Conservation (phyloP, 2,888 invertebrate genomes). For the Homarus gammarus region DNA sequence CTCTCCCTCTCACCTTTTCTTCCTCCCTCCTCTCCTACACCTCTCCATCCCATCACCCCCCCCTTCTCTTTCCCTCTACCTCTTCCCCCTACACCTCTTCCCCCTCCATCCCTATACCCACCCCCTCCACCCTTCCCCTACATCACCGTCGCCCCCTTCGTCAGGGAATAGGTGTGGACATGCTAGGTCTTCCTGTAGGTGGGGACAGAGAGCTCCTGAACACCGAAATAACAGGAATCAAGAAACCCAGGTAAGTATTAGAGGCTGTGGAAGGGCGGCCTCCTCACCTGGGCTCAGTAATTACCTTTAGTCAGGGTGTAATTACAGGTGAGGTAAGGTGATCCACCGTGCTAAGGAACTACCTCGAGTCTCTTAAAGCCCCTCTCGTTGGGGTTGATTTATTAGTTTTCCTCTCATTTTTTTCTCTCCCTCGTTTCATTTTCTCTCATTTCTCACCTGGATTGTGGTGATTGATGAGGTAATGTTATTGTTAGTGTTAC, state of each 20-base stretch:
- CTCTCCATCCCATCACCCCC: neutral
- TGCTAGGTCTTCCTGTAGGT: neutral
- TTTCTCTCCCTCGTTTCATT: conserved; percentile 11
- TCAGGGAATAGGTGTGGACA: conserved; percentile 15
- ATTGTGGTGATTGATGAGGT: too few species aligned
- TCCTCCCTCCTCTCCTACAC: neutral
- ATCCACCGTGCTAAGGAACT: neutral
- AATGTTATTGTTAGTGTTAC: too few species aligned
- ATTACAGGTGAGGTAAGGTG: conserved; percentile 6
- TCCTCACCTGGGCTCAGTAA: conserved; percentile 44
- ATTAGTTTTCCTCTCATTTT: conserved; percentile 1
- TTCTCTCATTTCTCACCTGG: neutral
- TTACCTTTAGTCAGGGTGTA: conserved; percentile 21
- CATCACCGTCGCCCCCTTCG: neutral
- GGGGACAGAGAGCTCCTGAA: conserved; percentile 20
- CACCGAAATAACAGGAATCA: conserved; percentile 38
- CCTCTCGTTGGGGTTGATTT: too few species aligned
- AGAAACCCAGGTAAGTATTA: conserved; percentile 25
- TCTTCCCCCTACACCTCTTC: neutral
- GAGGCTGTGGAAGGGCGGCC: conserved; percentile 9
- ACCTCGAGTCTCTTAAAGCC: neutral
- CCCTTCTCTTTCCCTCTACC: conserved; percentile 2
- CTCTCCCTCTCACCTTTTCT: neutral
- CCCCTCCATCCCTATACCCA: neutral
- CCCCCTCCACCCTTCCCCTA: neutral